Evolutionary conservation across 1,140 invertebrate genomes (phyloP).

Genomic region (Halesus radiatus): DNA sequence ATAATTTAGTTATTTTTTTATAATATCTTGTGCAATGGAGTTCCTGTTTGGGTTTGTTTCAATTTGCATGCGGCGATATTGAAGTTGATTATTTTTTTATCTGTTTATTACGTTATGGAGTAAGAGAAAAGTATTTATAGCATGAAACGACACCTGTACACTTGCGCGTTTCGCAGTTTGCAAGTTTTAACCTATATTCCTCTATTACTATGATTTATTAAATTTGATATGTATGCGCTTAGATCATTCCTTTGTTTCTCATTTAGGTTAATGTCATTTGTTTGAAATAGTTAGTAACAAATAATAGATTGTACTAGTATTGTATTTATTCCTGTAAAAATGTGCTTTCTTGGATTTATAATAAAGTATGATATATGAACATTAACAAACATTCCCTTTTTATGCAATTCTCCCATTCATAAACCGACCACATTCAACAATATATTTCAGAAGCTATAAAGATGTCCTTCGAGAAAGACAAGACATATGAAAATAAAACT

Average conservation of each 20-base stretch:
- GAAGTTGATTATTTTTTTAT: conserved; percentile 15
- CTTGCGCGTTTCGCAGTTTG: not conserved
- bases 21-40: conserved; percentile 24
- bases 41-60: conserved; percentile 1
- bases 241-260: conserved; percentile 54
- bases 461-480: no score
- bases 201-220: not conserved
- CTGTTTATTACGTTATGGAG: conserved; percentile 8
- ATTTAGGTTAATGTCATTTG: conserved; percentile 49
- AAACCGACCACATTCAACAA: no score
- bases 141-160: no score
- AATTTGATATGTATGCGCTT: conserved; percentile 47
- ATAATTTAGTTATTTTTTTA: conserved; percentile 10
- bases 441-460: no score
- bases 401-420: not conserved
- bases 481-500: no score
- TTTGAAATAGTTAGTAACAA: conserved; percentile 50
- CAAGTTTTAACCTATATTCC: not conserved
- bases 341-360: conserved; percentile 56
- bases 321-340: conserved; percentile 58
- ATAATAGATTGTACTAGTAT: conserved; percentile 54
- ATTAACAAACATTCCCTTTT: conserved; percentile 18
- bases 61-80: not conserved
- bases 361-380: conserved; percentile 55
- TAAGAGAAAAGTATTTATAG: no score